phyloP scores from a whole-genome alignment of 2,888 invertebrate genomes.

The Aricia artaxerxes region DNA sequence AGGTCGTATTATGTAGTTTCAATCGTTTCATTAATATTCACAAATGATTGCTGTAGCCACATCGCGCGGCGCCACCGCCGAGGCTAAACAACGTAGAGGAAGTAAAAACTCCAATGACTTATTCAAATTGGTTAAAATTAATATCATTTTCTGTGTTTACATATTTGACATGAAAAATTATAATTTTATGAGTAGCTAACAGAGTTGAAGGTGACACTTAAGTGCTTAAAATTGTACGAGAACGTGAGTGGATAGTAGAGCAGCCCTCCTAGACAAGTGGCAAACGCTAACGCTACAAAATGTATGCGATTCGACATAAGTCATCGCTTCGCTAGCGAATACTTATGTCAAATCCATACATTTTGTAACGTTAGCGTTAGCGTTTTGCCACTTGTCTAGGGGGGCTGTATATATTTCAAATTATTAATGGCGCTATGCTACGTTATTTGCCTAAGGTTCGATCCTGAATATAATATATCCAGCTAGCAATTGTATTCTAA shows the following conservation, averaged over 20 bases:
- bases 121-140: slow-evolving; percentile 48
- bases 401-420: too few relatives aligned
- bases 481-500: too few relatives aligned
- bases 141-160: slow-evolving; percentile 41
- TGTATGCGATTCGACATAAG: too few relatives aligned
- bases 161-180: slow-evolving; percentile 16
- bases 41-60: slow-evolving; percentile 29
- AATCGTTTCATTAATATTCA: slow-evolving; percentile 28
- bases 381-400: too few relatives aligned
- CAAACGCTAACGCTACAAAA: too few relatives aligned
- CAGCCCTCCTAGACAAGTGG: too few relatives aligned
- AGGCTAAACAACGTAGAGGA: slow-evolving; percentile 57
- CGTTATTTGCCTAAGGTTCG: too few relatives aligned
- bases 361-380: too few relatives aligned
- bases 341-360: too few relatives aligned
- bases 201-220: background rate
- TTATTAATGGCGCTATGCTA: too few relatives aligned
- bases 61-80: slow-evolving; percentile 48
- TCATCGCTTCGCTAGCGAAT: too few relatives aligned
- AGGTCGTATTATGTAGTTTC: background rate
- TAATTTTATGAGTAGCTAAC: background rate
- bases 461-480: too few relatives aligned
- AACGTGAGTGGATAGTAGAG: background rate
- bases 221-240: background rate
- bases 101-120: slow-evolving; percentile 54